Evolutionary conservation across 2,113 vertebrate genomes (phyloP), one percentile per base, ranked within the genome.

Genomic region (Anolis sagrei): DNA sequence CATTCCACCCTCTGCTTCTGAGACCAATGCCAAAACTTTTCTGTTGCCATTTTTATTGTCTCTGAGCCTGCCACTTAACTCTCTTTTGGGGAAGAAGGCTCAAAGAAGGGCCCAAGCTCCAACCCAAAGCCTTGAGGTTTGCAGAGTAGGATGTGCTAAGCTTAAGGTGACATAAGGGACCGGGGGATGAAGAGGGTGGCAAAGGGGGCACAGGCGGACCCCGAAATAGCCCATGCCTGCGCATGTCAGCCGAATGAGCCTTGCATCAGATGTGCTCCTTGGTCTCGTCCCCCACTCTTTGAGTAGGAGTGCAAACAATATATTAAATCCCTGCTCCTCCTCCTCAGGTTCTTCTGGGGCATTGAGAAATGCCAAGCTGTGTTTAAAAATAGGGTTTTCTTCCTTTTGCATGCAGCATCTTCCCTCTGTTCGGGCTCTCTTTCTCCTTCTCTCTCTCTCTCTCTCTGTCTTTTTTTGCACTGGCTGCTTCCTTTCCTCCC

Each of bases 331-430:
- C 14, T 18, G 18, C 14, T 44, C 8, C 51, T 64, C 68, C n/a
- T 66, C 83, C 66, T 23, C 83, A 23, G 81, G 82, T 73, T 77
- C 64, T 73, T 77, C 49, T 79, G 76, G 73, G 73, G 34, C 36
- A 44, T 4, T 48, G 49, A 79, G 87, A 74, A 81, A 85, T 78
- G n/a, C 85, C 2, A 48, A 78, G 89, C 69, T 2, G 36, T 23
- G 58, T 48, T 80, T 74, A 80, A 80, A 86, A 74, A 74, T 48
- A 86, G 84, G 13, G 32, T 34, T 73, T 44, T 58, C n/a, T 79
- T 79, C 82, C 10, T 32, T n/a, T 44, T 2, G 36, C 27, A 0
- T 25, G 2, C 13, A 66, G 76, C 84, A 1, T n/a, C 48, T 34
- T 77, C 29, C 44, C 83, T 84, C 62, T 27, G 29, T 70, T 54